Evolutionary conservation across 2,888 invertebrate genomes (phyloP), one percentile per base, ranked within the genome.

Genomic region (Dorcus hopei): DNA sequence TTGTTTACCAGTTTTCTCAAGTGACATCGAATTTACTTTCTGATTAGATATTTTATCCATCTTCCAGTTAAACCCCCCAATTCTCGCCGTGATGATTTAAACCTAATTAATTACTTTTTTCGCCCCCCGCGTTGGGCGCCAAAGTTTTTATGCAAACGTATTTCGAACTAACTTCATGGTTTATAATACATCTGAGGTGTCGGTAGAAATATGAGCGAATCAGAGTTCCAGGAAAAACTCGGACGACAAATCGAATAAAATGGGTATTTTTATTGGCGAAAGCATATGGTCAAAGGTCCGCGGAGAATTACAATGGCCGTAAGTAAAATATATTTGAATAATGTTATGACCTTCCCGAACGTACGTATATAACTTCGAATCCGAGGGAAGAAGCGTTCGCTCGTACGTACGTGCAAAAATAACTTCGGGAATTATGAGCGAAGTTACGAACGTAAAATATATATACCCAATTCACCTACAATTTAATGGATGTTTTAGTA

Each of bases 371-470:
- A 43, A 54, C 47, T 54, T 48, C 19, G 48, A 47, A 54, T 48
- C 48, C 54, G 26, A 14, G 47, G 19, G 14, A 47, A 45, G 45
- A 54, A 54, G 26, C 50, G 39, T 50, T 50, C 14, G 39, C 39
- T 45, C 14, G 14, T 14, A 14, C 45, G 45, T 40, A 40, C 33
- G 43, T 33, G 54, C 49, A 55, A 49, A 55, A 49, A 55, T 49
- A 45, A 42, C 50, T 56, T 43, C 38, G 39, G 49, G 50, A 56
- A 50, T 56, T 56, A 56, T 51, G 56, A 50, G 42, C 56, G 11
- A 56, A 56, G 56, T 56, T 56, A 56, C 49, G 56, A 42, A 50
- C 56, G 43, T 56, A 56, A 56, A 56, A 14, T 14, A 41, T 56
- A 56, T 45, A 56, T 43, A 49, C 42, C 50, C 50, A 50, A 56